Evolutionary conservation across 1,140 invertebrate species (phyloP), one percentile per base, ranked within the genome.

Genomic region (Dinothrombium tinctorium): DNA sequence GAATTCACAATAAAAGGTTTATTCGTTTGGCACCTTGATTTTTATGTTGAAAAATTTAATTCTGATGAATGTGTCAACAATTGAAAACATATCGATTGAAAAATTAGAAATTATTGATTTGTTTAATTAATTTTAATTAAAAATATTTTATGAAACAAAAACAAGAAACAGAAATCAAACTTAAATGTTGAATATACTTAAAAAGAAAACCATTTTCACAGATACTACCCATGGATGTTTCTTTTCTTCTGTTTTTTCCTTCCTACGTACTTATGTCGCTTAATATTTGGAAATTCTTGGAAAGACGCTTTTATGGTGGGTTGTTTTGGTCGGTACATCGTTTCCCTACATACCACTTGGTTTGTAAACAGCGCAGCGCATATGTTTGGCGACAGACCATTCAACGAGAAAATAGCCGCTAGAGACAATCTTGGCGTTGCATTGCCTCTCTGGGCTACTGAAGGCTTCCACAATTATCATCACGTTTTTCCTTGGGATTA

Each of bases 401-500:
- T 65, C 41, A 61, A 65, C 46, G 49, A 54, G 21, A 44, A 49
- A 29, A 63, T 66, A 35, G 59, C 55, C 24, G 61, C 64, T 1
- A 50, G 50, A 2, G 59, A 66, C 47, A 62, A 59, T 44, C 40
- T 54, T 2, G 47, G 49, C 25, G 62, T 64, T 1, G 52, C 56
- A 0, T 49, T 63, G 11, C 46, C 55, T 21, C 56, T 61, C 2
- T 50, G 56, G 5, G 65, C 28, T 20, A n/a, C n/a, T n/a, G 64
- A 66, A 50, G 64, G 64, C n/a, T 64, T 60, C 44, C 64, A 66
- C 50, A 66, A 66, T 50, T 68, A 63, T 50, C 66, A 68, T 46
- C 66, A 69, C 44, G 60, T 59, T 4, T 68, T 68, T 51, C 66
- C 66, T 0, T 55, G 56, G 19, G 66, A 68, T 51, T 59, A 59